Conservation (phyloP, 2,113 vertebrate species). For the Notarius quadriscutis region DNA sequence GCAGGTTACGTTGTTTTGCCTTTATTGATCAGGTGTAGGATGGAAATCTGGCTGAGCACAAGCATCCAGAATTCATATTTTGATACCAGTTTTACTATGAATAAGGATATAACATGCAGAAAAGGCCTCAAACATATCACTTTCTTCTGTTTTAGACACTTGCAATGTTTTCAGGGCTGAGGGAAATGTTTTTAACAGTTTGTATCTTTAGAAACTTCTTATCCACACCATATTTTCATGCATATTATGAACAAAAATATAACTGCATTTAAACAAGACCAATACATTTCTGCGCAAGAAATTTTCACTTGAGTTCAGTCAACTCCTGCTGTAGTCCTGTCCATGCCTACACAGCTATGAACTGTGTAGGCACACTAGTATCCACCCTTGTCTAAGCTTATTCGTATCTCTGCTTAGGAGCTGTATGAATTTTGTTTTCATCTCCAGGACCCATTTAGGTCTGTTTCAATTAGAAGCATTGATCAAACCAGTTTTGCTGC, state of each 20-base stretch:
- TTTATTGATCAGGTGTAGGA: conserved; percentile 55
- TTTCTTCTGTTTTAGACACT: neutral
- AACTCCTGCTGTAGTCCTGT: conserved; percentile 24
- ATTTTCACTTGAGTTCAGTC: conserved; percentile 12
- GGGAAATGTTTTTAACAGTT: neutral
- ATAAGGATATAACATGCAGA: conserved; percentile 39
- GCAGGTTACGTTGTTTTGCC: conserved; percentile 54
- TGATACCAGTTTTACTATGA: conserved; percentile 49
- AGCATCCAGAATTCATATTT: conserved; percentile 49
- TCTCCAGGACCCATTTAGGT: conserved; percentile 56
- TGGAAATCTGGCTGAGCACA: conserved; percentile 42
- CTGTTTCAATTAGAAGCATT: conserved; percentile 64
- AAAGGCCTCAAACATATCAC: neutral
- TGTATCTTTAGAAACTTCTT: conserved; percentile 10
- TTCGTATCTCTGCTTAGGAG: conserved; percentile 46
- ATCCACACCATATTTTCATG: neutral
- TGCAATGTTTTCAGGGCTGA: neutral
- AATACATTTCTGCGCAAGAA: neutral
- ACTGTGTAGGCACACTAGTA: conserved; percentile 5
- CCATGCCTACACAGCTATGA: conserved; percentile 29
- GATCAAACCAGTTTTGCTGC: conserved; percentile 61
- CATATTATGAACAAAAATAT: neutral
- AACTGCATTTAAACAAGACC: neutral
- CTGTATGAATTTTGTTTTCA: conserved; percentile 57
- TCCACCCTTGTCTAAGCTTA: conserved; percentile 32